phyloP scores from a whole-genome alignment of 2,113 vertebrate genomes.

The Microtus oregoni region DNA sequence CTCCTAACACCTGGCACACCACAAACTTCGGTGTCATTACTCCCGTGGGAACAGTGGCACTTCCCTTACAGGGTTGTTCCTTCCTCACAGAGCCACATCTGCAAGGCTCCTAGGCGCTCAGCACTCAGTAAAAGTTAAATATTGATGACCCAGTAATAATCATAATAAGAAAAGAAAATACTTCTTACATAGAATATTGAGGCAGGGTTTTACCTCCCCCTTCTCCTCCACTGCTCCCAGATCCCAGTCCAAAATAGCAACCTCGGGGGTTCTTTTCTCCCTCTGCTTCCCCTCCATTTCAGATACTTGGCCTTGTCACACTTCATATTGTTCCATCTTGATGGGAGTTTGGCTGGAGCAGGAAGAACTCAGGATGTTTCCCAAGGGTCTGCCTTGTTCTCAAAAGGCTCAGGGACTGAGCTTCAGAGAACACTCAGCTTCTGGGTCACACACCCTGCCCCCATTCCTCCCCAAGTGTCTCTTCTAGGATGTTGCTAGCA shows the following conservation, averaged over 20 bases:
- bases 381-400: background rate
- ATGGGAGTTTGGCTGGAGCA: background rate
- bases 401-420: background rate
- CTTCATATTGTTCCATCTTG: background rate
- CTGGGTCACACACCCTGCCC: background rate
- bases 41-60: background rate
- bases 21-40: background rate
- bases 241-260: background rate
- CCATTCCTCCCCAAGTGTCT: background rate
- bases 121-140: background rate
- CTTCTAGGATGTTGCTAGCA: conserved; percentile 27
- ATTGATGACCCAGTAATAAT: background rate
- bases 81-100: background rate
- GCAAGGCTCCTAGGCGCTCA: background rate
- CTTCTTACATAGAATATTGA: background rate
- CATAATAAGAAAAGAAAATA: background rate
- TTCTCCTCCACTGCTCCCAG: no score
- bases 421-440: background rate
- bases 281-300: background rate
- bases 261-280: background rate
- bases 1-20: background rate
- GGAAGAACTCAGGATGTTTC: background rate
- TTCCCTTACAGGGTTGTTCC: background rate
- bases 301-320: conserved; percentile 14
- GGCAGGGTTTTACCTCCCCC: background rate